These are phyloP conservation scores for Dreissena polymorpha DNA, from an alignment of 1,140 invertebrate genomes.

Conservation along the genomic window DNA sequence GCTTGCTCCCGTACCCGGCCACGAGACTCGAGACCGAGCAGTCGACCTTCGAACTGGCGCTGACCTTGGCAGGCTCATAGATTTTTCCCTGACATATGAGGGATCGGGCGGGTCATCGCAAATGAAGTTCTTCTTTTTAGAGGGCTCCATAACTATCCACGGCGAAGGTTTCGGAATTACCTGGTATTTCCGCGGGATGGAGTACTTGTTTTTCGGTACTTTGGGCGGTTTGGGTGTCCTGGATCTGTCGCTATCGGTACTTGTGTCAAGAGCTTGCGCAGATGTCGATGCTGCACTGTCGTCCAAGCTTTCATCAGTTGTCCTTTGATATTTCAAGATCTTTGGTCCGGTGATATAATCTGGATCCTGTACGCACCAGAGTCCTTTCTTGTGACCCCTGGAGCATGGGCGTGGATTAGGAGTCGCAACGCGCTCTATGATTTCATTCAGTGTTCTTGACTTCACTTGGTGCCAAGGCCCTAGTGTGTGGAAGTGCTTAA, in stretches of 20 bases:
- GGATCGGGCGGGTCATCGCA: slow-evolving; percentile 49
- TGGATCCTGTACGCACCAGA: slow-evolving; percentile 52
- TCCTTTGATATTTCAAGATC: slow-evolving; percentile 40
- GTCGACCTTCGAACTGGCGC: slow-evolving; percentile 11
- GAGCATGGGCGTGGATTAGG: slow-evolving; percentile 47
- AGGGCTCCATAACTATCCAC: slow-evolving; percentile 53
- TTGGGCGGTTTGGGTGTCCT: slow-evolving; percentile 22
- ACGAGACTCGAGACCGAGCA: neutral
- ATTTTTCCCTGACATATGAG: slow-evolving; percentile 27
- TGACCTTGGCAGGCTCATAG: slow-evolving; percentile 28
- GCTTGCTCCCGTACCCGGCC: slow-evolving; percentile 14
- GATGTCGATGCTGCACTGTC: neutral
- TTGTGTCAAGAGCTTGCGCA: neutral
- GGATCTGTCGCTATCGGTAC: neutral
- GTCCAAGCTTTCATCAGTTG: neutral
- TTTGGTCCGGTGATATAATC: slow-evolving; percentile 52
- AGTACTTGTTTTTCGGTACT: slow-evolving; percentile 44
- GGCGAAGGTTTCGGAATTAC: slow-evolving; percentile 51
- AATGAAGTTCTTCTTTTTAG: slow-evolving; percentile 53
- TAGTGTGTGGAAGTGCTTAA: slow-evolving; percentile 46
- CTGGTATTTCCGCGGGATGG: slow-evolving; percentile 47
- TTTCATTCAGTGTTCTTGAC: slow-evolving; percentile 33
- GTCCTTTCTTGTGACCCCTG: slow-evolving; percentile 47
- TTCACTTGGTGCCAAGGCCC: slow-evolving; percentile 54
- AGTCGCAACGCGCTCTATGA: slow-evolving; percentile 41